Percentiles rank a stretch among this genome's conserved stretches.
Conservation (phyloP, 1,140 invertebrate genomes). For the Tetramorium parvispinum region DNA sequence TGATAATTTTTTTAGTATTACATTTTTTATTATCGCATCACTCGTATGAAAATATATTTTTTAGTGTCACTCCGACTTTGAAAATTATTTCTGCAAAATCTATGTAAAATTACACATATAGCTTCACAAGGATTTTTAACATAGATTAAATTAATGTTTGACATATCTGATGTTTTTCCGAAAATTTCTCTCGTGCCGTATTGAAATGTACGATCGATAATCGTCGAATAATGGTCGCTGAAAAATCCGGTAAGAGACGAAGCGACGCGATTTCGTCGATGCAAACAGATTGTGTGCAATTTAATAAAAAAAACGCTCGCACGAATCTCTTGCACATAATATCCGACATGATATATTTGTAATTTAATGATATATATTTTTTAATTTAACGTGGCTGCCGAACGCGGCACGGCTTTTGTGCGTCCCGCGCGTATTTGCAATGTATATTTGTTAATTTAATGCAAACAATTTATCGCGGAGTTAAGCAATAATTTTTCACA, state of each 20-base stretch:
- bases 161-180: slow-evolving; percentile 54
- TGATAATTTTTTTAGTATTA: slow-evolving; percentile 32
- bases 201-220: slow-evolving; percentile 54
- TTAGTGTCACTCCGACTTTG: slow-evolving; percentile 16
- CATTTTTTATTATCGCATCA: slow-evolving; percentile 43
- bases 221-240: slow-evolving; percentile 56
- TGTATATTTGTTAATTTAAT: slow-evolving; percentile 63
- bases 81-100: slow-evolving; percentile 50
- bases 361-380: slow-evolving; percentile 63
- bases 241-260: slow-evolving; percentile 55
- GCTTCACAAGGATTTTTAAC: slow-evolving; percentile 54
- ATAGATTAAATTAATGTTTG: slow-evolving; percentile 57
- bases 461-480: slow-evolving; percentile 59
- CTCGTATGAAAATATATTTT: slow-evolving; percentile 47
- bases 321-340: slow-evolving; percentile 55
- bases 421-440: slow-evolving; percentile 50
- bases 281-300: slow-evolving; percentile 57
- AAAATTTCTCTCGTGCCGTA: slow-evolving; percentile 44
- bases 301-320: slow-evolving; percentile 54
- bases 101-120: slow-evolving; percentile 42
- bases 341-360: slow-evolving; percentile 52
- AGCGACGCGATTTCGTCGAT: slow-evolving; percentile 43
- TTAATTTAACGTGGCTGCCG: slow-evolving; percentile 49
- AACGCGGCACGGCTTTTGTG: slow-evolving; percentile 48
- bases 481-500: slow-evolving; percentile 64